phyloP scores from a whole-genome alignment of 2,113 vertebrate genomes.

The Austrofundulus limnaeus region DNA sequence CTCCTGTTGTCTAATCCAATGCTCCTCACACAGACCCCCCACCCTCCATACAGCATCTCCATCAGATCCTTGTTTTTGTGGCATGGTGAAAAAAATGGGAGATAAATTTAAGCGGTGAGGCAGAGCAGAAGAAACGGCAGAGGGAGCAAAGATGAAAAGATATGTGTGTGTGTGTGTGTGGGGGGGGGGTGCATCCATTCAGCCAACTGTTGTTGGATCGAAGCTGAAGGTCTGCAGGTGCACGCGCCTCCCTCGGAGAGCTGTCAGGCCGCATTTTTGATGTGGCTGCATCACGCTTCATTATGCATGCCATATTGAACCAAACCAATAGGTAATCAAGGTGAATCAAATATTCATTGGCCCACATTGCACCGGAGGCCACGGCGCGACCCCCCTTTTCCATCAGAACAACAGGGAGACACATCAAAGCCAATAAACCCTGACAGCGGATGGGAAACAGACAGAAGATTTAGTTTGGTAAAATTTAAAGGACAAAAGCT shows the following conservation, averaged over 20 bases:
- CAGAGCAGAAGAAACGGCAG: background rate
- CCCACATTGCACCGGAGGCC: conserved; percentile 51
- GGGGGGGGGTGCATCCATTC: background rate
- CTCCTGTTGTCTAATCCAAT: conserved; percentile 31
- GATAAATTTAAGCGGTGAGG: conserved; percentile 39
- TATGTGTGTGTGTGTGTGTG: background rate
- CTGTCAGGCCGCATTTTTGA: conserved; percentile 34
- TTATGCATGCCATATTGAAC: conserved; percentile 69
- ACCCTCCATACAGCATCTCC: background rate
- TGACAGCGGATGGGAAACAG: background rate
- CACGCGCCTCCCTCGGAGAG: conserved; percentile 3
- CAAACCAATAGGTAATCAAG: conserved; percentile 68
- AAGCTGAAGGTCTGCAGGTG: conserved; percentile 16
- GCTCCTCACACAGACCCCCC: conserved; percentile 6
- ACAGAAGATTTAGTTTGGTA: background rate
- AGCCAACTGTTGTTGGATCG: background rate
- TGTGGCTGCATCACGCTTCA: conserved; percentile 42
- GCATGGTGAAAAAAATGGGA: conserved; percentile 26
- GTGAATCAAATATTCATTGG: conserved; percentile 73
- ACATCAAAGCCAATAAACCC: conserved; percentile 28
- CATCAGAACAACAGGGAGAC: conserved; percentile 22
- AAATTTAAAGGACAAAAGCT: background rate
- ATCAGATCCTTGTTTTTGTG: conserved; percentile 33
- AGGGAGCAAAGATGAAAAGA: conserved; percentile 25
- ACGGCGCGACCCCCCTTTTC: conserved; percentile 4